Conservation (phyloP, 2,888 invertebrate species). For the Caprella mutica region DNA sequence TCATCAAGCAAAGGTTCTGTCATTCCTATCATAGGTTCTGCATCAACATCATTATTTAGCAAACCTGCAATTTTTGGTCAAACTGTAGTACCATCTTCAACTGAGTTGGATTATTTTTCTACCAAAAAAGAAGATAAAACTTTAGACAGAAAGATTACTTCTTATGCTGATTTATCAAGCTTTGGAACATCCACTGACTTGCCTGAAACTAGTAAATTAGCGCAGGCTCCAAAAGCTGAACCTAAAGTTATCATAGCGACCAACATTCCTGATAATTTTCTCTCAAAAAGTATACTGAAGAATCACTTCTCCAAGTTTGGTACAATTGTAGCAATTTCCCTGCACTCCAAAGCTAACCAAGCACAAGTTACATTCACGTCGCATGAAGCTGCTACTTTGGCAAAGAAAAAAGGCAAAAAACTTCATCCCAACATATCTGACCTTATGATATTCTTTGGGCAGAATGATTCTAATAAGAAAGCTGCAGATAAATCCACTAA, state of each 20-base stretch:
- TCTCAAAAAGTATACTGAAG: constrained; percentile 37
- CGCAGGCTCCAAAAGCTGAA: constrained; percentile 10
- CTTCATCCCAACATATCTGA: constrained; percentile 35
- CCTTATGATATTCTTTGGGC: constrained; percentile 26
- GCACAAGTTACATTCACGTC: constrained; percentile 59
- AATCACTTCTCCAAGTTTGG: constrained; percentile 53
- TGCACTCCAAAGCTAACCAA: constrained; percentile 52
- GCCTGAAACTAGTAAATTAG: no score
- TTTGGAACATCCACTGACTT: no score
- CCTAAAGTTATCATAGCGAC: constrained; percentile 28
- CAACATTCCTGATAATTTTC: constrained; percentile 39
- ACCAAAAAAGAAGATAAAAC: no score
- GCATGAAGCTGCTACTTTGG: constrained; percentile 39
- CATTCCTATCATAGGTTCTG: no score
- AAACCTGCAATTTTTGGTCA: no score
- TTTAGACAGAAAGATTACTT: no score
- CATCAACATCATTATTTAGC: no score
- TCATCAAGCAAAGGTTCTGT: no score
- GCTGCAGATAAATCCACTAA: no score
- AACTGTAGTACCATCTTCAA: no score
- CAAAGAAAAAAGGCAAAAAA: constrained; percentile 39
- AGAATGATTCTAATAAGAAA: constrained; percentile 4
- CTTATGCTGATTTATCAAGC: no score
- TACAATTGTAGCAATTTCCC: constrained; percentile 52
- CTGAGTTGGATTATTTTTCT: no score